A percentile compares a stretch with the other conserved stretches of the same genome.
phyloP scores from a whole-genome alignment of 1,140 invertebrate genomes.

The Meloidogyne hapla region DNA sequence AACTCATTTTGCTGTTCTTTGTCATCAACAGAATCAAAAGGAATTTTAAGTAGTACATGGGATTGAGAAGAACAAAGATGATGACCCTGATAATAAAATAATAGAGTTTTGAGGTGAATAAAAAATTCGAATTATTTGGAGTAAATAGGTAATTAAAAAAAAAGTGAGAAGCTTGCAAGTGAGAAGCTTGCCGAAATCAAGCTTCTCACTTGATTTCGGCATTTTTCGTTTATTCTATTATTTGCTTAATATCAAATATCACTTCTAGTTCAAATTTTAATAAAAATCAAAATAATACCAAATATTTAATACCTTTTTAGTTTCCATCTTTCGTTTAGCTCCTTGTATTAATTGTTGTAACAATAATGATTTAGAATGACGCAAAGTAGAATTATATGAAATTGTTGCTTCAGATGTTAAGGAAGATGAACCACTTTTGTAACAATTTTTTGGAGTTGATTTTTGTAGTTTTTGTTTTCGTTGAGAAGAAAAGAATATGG shows the following conservation, averaged over 20 bases:
- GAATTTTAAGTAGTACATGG: background rate
- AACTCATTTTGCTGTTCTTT: constrained; percentile 19
- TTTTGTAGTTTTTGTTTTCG: background rate
- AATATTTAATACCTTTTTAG: background rate
- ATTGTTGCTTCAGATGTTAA: background rate
- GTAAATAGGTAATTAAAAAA: no score
- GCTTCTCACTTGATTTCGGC: no score
- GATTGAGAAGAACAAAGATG: background rate
- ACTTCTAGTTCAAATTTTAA: background rate
- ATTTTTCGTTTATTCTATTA: no score
- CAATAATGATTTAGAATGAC: constrained; percentile 12
- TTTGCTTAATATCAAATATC: background rate
- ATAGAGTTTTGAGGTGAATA: no score
- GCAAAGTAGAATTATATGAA: background rate
- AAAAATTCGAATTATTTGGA: no score
- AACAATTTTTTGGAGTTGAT: background rate
- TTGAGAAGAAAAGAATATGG: background rate
- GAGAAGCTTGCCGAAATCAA: no score
- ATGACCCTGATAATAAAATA: background rate
- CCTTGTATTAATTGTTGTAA: constrained; percentile 18
- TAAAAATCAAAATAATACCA: no score
- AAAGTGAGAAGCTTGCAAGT: no score
- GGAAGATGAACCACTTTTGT: background rate
- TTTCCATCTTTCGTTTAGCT: background rate
- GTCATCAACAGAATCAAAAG: background rate